A percentile compares a stretch with the other conserved stretches of the same genome.
Evolutionary conservation across 2,888 invertebrate genomes (phyloP).

Genomic region (Neoscelio sp.): DNA sequence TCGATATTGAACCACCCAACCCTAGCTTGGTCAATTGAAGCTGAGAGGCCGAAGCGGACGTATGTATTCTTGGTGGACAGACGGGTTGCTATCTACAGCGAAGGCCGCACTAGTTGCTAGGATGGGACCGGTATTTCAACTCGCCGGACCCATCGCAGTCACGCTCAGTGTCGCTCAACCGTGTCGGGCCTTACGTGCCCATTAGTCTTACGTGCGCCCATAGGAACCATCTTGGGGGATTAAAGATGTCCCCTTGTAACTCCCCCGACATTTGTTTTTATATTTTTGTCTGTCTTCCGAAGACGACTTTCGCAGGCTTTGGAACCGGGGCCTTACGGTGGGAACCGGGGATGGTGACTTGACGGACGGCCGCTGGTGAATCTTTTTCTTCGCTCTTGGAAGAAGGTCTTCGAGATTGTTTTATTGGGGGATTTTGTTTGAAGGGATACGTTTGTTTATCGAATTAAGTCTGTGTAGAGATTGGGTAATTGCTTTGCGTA

Average conservation of each 20-base stretch:
- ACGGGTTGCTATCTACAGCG: slow-evolving; percentile 61
- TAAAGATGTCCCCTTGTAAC: slow-evolving; percentile 46
- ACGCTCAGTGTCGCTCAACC: slow-evolving; percentile 76
- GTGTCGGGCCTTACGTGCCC: slow-evolving; percentile 55
- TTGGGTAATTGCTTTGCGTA: slow-evolving; percentile 42
- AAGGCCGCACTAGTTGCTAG: slow-evolving; percentile 71
- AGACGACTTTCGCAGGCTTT: slow-evolving; percentile 1
- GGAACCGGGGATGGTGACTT: slow-evolving; percentile 6
- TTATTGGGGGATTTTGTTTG: slow-evolving; percentile 20
- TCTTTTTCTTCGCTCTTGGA: slow-evolving; percentile 4
- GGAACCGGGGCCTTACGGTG: not conserved
- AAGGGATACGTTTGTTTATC: slow-evolving; percentile 32
- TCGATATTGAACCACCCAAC: slow-evolving; percentile 22
- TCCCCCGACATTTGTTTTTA: slow-evolving; percentile 27
- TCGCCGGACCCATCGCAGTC: slow-evolving; percentile 72
- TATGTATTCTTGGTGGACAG: slow-evolving; percentile 61
- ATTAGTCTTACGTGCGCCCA: slow-evolving; percentile 59
- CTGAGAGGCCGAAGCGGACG: slow-evolving; percentile 55
- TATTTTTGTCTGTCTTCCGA: slow-evolving; percentile 39
- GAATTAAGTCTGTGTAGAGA: slow-evolving; percentile 28
- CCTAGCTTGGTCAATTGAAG: slow-evolving; percentile 45
- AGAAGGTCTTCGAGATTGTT: slow-evolving; percentile 11
- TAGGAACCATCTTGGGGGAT: slow-evolving; percentile 33
- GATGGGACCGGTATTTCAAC: slow-evolving; percentile 79
- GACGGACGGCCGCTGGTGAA: slow-evolving; percentile 16